Evolutionary conservation across 1,140 invertebrate species (phyloP).

Genomic region (Octopus sinensis): DNA sequence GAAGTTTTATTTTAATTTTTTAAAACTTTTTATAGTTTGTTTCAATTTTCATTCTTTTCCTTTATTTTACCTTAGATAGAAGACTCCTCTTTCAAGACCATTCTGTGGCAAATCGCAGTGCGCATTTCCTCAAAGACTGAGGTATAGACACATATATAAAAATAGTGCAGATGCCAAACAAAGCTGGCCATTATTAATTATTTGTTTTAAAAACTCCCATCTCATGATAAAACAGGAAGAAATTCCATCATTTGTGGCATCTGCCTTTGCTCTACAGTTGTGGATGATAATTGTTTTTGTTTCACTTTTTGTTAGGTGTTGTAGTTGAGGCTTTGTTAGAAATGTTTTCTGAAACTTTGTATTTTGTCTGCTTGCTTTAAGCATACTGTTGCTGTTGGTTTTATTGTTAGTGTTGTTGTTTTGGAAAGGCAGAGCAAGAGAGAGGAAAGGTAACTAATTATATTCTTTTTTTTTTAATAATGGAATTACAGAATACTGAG

Average conservation of each 20-base stretch:
- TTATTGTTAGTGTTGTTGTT: not conserved
- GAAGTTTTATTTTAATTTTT: not conserved
- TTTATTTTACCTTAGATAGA: conserved; percentile 4
- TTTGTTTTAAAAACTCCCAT: not conserved
- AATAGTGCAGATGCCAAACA: conserved; percentile 3
- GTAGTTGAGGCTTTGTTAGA: not conserved
- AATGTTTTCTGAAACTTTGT: not conserved
- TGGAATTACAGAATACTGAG: conserved; percentile 12
- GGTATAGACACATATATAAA: conserved; percentile 16
- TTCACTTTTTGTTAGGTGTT: not conserved
- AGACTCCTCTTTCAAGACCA: not conserved
- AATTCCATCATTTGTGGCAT: conserved; percentile 10
- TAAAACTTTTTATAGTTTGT: not conserved
- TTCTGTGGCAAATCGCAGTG: conserved; percentile 13
- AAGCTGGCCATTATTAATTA: not conserved
- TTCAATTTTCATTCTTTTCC: conserved; percentile 2
- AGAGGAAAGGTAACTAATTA: not conserved
- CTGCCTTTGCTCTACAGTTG: conserved; percentile 6
- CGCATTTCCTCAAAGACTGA: not conserved
- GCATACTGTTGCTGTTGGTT: not conserved
- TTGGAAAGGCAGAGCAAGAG: not conserved
- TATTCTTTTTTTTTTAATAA: not conserved
- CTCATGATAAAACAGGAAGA: conserved; percentile 8
- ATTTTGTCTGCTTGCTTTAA: not conserved
- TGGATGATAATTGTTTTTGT: not conserved